Percentiles rank a stretch among this genome's conserved stretches.
Conservation (phyloP, 2,888 invertebrate species). For the Buathra laborator region DNA sequence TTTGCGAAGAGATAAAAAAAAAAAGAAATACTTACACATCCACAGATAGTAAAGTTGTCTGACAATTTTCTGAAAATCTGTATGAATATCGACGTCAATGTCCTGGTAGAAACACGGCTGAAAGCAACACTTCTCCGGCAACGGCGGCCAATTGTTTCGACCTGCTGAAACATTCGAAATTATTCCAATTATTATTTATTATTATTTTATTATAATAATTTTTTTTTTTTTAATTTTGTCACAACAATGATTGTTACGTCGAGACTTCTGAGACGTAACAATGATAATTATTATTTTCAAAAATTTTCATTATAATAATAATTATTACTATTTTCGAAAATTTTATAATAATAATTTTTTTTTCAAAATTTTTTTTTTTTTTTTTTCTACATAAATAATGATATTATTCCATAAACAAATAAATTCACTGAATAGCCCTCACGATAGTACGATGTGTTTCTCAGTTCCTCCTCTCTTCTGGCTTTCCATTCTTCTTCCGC, state of each 20-base stretch:
- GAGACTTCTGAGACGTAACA: too few relatives aligned
- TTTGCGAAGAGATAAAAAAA: background rate
- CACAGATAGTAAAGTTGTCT: slow-evolving; percentile 97
- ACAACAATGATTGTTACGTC: too few relatives aligned
- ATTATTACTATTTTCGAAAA: too few relatives aligned
- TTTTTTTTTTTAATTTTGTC: too few relatives aligned
- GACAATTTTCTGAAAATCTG: slow-evolving; percentile 98
- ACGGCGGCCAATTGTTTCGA: slow-evolving; percentile 99
- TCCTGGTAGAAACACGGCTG: slow-evolving; percentile 99
- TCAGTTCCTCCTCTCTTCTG: slow-evolving; percentile 80
- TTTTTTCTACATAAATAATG: too few relatives aligned
- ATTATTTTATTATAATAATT: too few relatives aligned
- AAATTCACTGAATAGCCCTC: slow-evolving; percentile 66
- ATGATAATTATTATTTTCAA: too few relatives aligned
- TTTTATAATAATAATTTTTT: too few relatives aligned
- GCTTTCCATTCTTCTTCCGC: slow-evolving; percentile 97
- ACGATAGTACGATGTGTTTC: slow-evolving; percentile 86
- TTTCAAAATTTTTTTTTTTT: too few relatives aligned
- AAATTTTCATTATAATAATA: background rate
- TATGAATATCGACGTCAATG: slow-evolving; percentile 98
- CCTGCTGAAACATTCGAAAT: slow-evolving; percentile 85
- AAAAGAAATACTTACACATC: slow-evolving; percentile 92
- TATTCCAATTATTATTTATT: background rate
- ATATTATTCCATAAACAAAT: background rate
- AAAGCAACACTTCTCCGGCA: slow-evolving; percentile 96